A percentile compares a stretch with the other conserved stretches of the same genome.
These are phyloP conservation scores for Argynnis bischoffii DNA, from an alignment of 2,888 invertebrate genomes.

Conservation along the genomic window DNA sequence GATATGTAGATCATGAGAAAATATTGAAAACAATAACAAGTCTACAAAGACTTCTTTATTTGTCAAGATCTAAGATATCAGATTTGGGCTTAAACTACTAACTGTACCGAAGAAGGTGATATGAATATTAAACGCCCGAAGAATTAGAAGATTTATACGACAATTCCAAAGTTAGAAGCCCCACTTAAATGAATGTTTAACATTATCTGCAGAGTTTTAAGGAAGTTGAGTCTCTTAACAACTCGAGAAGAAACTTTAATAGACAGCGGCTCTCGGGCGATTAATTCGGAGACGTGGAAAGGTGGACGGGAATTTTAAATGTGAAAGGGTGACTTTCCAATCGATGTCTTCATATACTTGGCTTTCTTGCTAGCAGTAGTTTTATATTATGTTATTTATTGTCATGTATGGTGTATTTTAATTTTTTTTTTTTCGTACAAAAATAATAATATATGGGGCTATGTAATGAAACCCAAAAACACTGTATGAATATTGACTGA, in stretches of 20 bases:
- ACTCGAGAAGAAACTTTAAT: constrained; percentile 79
- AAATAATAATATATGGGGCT: not conserved
- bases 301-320: constrained; percentile 77
- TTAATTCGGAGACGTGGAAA: constrained; percentile 76
- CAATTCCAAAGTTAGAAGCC: constrained; percentile 71
- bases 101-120: constrained; percentile 53
- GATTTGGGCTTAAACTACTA: constrained; percentile 4
- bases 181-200: constrained; percentile 82
- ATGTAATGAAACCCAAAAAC: no score
- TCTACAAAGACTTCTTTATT: no score
- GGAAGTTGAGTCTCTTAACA: constrained; percentile 75
- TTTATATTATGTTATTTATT: not conserved
- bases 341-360: constrained; percentile 43
- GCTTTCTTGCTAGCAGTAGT: not conserved
- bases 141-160: constrained; percentile 80
- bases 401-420: no score
- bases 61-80: not conserved
- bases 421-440: not conserved
- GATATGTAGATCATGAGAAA: no score
- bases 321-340: constrained; percentile 62
- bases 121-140: constrained; percentile 81
- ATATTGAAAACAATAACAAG: no score
- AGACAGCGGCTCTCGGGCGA: constrained; percentile 77
- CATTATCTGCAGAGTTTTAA: constrained; percentile 78
- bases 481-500: no score